Base-by-base conservation (phyloP, 1,140 invertebrate species). In the Brachionus plicatilis region DNA sequence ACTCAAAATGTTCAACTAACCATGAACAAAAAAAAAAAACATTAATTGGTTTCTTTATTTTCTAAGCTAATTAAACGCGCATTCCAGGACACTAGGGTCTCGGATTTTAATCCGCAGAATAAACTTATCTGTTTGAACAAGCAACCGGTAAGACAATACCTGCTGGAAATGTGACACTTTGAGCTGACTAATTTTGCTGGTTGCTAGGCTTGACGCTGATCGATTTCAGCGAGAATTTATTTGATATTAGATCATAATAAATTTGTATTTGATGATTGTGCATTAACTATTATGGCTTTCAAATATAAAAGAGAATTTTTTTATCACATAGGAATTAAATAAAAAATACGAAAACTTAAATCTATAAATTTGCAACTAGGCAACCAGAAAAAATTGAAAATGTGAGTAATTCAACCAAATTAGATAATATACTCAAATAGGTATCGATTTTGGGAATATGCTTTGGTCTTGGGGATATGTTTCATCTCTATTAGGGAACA, bases 301-400 rank as follows among this genome's bases (percentile, higher is more conserved):
- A 70, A 41, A 70, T 33, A 1, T 37, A 70, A 76, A 8, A 76
- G 45, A 76, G 72, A 76, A 47, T 76, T 76, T 29, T 50, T 76
- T 76, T 76, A 76, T 76, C 72, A 76, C 45, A 76, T 76, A 27
- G 41, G 43, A 76, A 76, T 50, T 50, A 27, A 17, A 56, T 8
- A 56, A 27, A 60, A 60, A 20, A 60, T 8, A 60, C 9, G n/a
- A 76, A 76, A 72, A 72, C 68, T 76, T 50, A 76, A 76, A 76
- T 47, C 41, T 50, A 76, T 76, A 76, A 76, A 76, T 76, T 76
- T 76, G 72, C 72, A 76, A 50, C 72, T 76, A 76, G 20, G 72
- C 72, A 76, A 76, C 72, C 68, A 72, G 68, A 72, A 41, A 37
- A 24, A 50, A 47, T 45, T 43, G 33, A 50, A 29, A 27, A 37